These are phyloP conservation scores for Tenebrio molitor DNA, from an alignment of 1,140 invertebrate species.

Conservation along the genomic window DNA sequence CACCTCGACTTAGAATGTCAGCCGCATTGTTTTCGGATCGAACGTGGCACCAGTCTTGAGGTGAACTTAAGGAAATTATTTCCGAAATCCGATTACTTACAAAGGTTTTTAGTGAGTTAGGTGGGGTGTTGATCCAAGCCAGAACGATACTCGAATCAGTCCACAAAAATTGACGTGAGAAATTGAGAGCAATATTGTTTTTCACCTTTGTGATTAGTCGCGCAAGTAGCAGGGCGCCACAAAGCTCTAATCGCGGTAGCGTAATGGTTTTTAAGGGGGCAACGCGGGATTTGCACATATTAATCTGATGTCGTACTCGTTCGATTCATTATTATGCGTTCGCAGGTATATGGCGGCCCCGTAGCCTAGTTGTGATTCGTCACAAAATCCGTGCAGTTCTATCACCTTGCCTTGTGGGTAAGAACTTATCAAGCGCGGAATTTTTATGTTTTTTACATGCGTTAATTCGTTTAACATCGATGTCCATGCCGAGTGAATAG, in stretches of 20 bases:
- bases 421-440: background rate
- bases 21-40: slow-evolving; percentile 35
- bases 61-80: slow-evolving; percentile 32
- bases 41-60: slow-evolving; percentile 37
- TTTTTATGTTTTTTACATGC: background rate
- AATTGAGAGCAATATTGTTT: background rate
- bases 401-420: background rate
- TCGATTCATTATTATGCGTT: background rate
- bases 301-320: background rate
- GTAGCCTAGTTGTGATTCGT: slow-evolving; percentile 58
- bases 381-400: slow-evolving; percentile 56
- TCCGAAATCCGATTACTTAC: slow-evolving; percentile 41
- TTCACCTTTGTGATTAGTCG: slow-evolving; percentile 42
- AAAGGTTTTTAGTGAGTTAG: slow-evolving; percentile 58
- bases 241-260: slow-evolving; percentile 66
- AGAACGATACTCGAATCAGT: slow-evolving; percentile 2
- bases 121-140: slow-evolving; percentile 54
- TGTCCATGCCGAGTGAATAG: too few relatives aligned
- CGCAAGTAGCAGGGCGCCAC: slow-evolving; percentile 61
- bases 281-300: slow-evolving; percentile 62
- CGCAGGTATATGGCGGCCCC: slow-evolving; percentile 54
- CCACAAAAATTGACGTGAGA: background rate
- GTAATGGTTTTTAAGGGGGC: slow-evolving; percentile 63
- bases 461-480: background rate
- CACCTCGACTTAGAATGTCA: slow-evolving; percentile 11